Base-by-base conservation (phyloP, 2,113 vertebrate species). In the Labrus mixtus region DNA sequence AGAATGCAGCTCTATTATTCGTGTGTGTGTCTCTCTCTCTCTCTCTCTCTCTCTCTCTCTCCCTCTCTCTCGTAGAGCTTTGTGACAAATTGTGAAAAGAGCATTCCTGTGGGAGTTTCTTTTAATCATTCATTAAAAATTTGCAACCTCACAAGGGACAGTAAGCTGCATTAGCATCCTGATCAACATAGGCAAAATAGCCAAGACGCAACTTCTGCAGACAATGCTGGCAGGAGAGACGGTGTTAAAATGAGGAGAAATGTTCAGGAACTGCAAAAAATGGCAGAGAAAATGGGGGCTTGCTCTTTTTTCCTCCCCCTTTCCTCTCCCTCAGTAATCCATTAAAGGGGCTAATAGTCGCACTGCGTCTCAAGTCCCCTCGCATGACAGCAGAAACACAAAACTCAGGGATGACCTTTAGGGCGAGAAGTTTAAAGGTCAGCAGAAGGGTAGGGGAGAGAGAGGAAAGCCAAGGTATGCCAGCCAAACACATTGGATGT, bases 341-440 rank as follows among this genome's bases (percentile, higher is more conserved):
- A 78, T 89, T 82, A 82, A 74, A 45, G 48, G 25, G 65, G 55
- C 73, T 78, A 63, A 84, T 46, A 57, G 83, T 75, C 23, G n/a
- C 69, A 63, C 39, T 48, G 59, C 11, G 10, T 69, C 63, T 76
- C 81, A 83, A 74, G 78, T 74, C 73, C 60, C 37, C 36, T 78
- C 58, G 62, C 81, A 83, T 83, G 68, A 80, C 33, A 75, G 74
- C 68, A 67, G 82, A 61, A 70, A 66, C 70, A 81, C 78, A 78
- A 54, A 69, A 78, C 54, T 70, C 68, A 68, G 22, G 36, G 36
- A 50, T 87, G 87, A 87, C 88, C 88, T 93, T 91, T 86, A 84
- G 72, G 85, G 64, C 33, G 71, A 85, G 66, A 76, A 61, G 83
- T 85, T 87, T 91, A 91, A 90, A 92, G 90, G 84, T 90, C 90